These are phyloP conservation scores for Lordiphosa fenestrarum DNA, from an alignment of 2,888 invertebrate genomes.

Conservation along the genomic window DNA sequence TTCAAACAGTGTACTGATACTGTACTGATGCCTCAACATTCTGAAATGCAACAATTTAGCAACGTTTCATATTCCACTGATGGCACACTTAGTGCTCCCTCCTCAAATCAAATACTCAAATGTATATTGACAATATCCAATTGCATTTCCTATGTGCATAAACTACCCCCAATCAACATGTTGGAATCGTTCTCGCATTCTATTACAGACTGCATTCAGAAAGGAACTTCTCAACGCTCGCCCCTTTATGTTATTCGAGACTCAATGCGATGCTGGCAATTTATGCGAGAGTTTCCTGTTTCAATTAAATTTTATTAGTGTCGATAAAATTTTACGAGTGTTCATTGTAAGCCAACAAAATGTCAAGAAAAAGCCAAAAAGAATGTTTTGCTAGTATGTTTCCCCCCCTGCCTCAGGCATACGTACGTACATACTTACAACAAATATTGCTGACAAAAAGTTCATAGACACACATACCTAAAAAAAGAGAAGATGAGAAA, in stretches of 20 bases:
- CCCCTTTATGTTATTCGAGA: conserved; percentile 36
- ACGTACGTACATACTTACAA: conserved; percentile 16
- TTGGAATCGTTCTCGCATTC: not conserved
- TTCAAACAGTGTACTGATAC: too few relatives aligned
- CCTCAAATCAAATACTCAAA: not conserved
- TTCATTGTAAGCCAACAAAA: conserved; percentile 53
- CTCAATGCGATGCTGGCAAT: conserved; percentile 46
- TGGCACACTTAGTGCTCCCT: conserved; percentile 7
- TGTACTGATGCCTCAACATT: conserved; percentile 3
- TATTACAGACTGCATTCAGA: conserved; percentile 21
- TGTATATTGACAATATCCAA: conserved; percentile 59
- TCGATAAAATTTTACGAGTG: conserved; percentile 68
- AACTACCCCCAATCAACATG: conserved; percentile 25
- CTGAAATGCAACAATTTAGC: conserved; percentile 19
- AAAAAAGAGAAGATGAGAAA: conserved; percentile 14
- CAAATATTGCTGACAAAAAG: conserved; percentile 14
- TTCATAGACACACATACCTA: conserved; percentile 16
- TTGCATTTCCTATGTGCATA: conserved; percentile 71
- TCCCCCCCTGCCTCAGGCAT: conserved; percentile 3
- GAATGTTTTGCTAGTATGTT: conserved; percentile 11
- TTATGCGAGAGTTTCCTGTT: conserved; percentile 73
- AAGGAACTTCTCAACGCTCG: conserved; percentile 20
- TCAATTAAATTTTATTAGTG: conserved; percentile 72
- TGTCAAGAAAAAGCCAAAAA: conserved; percentile 58
- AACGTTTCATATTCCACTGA: conserved; percentile 32